Conservation (phyloP, 2,797 vertebrate genomes). For the Somateria mollissima region DNA sequence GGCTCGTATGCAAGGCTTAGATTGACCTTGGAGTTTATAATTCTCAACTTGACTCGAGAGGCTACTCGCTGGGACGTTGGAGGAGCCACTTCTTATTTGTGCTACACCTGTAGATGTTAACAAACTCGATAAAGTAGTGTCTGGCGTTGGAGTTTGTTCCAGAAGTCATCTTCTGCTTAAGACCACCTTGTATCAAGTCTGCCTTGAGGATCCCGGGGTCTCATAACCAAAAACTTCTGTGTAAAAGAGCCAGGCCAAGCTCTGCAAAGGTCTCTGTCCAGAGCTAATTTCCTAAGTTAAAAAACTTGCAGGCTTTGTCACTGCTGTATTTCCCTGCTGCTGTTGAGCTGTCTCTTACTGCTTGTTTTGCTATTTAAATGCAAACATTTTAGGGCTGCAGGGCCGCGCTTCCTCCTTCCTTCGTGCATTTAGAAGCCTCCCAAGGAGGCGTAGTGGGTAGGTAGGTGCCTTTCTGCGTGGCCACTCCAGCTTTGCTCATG, state of each 20-base stretch:
- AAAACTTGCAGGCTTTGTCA: background rate
- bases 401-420: background rate
- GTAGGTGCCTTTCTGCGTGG: background rate
- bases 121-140: background rate
- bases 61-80: background rate
- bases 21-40: fast-evolving
- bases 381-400: background rate
- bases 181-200: background rate
- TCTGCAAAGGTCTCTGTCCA: background rate
- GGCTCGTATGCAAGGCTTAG: fast-evolving
- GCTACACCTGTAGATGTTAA: fast-evolving
- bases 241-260: background rate
- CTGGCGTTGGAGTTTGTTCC: background rate
- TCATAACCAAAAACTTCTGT: no score
- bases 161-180: background rate
- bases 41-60: background rate
- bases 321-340: background rate
- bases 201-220: fast-evolving
- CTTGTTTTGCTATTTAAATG: background rate
- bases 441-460: background rate
- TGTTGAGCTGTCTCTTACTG: background rate
- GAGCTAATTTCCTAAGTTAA: background rate
- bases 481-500: fast-evolving
- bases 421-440: background rate
- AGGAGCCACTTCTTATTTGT: background rate